Evolutionary conservation across 2,113 vertebrate genomes (phyloP), one percentile per base, ranked within the genome.

Genomic region (Benitochromis conjunctus): DNA sequence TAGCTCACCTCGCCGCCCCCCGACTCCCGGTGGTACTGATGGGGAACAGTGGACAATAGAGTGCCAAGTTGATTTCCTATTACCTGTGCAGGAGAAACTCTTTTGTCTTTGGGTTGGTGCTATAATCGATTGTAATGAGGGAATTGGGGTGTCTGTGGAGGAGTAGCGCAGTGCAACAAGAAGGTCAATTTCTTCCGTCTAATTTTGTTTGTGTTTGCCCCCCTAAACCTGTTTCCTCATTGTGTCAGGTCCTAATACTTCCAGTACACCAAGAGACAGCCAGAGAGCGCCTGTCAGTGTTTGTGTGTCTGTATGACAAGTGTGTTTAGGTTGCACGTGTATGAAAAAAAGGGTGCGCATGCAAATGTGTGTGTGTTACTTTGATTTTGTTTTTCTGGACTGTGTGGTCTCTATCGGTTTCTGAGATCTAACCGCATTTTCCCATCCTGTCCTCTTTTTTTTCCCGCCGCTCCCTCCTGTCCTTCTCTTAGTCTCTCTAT

Each of bases 51-150:
- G 53, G 85, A 92, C 92, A 89, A 91, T 64, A 78, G 74, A 81
- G 83, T 31, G 55, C 81, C 78, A 86, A 87, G 88, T 92, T 85
- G 90, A 90, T 93, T 94, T 93, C 86, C 91, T 71, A 92, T 95
- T 92, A 91, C 57, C 85, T 31, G 66, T 43, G 80, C 81, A 60
- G 76, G 78, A 87, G 79, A 82, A 82, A 87, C 80, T 88, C 84
- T 81, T 92, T 90, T 91, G 91, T 93, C 86, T 92, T 85, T 29
- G 86, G 86, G 91, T 53, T 83, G 90, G 55, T 31, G 11, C 87
- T 48, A 81, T 93, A 94, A 95, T 89, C 86, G 90, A 85, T 57
- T 80, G 86, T 94, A 95, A 95, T 94, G 92, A 93, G 91, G 91
- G 88, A 88, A 91, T 80, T 83, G 86, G 87, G 82, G 91, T 92